Evolutionary conservation across 2,888 invertebrate species (phyloP), one percentile per base, ranked within the genome.

Genomic region (Periphyllus acericola): DNA sequence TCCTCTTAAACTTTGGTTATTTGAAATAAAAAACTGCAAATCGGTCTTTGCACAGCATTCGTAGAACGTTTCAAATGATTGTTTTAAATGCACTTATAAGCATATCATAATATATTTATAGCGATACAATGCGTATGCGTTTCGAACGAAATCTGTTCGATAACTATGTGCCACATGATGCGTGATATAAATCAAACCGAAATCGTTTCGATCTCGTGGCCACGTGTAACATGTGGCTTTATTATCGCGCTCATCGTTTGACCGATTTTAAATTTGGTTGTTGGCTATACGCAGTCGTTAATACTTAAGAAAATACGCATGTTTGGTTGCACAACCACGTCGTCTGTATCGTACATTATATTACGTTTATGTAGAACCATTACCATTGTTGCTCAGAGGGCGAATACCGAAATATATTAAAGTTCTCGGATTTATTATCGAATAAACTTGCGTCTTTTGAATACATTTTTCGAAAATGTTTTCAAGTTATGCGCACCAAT

Each of bases 151-250:
- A 74, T 74, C 55, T 60, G 74, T 83, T 83, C 55, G n/a, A 74
- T 74, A 55, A 83, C 83, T 83, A 83, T 60, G 46, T 46, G 36
- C 74, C 74, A 60, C 17, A 29, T 29, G 29, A 71, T 74, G 74
- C 74, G 55, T n/a, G 55, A 55, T 74, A 83, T 83, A 74, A 74
- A 83, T 83, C 74, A 74, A 71, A 74, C 74, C 29, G 29, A 74
- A 83, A 83, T 83, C 83, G 52, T 83, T 36, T 17, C 34, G 60
- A 83, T 74, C 60, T 36, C 34, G 72, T 36, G 55, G 52, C 83
- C 83, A 74, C 83, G 83, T 83, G 83, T 74, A 52, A 83, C 83
- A 83, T 83, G 72, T 83, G 83, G 83, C 52, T 72, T 55, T 55
- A 72, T 83, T 83, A 74, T n/a, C 55, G 83, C 34, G 83, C n/a